Base-by-base conservation (phyloP, 1,140 invertebrate species). In the Lycorma delicatula region DNA sequence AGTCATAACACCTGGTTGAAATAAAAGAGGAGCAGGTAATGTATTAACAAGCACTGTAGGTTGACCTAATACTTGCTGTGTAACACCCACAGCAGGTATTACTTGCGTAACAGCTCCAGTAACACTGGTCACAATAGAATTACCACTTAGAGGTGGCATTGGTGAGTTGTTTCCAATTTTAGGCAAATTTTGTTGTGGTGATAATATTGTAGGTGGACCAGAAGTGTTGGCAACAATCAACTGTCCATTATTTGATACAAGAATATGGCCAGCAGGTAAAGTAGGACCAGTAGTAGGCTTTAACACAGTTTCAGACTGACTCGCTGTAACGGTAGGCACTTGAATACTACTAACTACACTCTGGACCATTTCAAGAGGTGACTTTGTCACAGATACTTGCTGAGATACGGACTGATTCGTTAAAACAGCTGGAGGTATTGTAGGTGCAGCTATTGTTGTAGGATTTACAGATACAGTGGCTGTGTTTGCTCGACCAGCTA, bases 1-100 rank as follows among this genome's bases (percentile, higher is more conserved):
- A 3, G 81, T 75, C 72, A 85, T 80, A 46, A 76, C 72, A 2
- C 86, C 79, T 3, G 84, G 85, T 71, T 88, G 88, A 47, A 92
- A 80, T 31, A 75, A 63, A 48, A 89, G 86, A 0, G 87, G 87
- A 18, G 85, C 80, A 59, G 85, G 85, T 59, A 92, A 75, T 0
- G 87, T 84, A 65, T 92, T 92, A 1, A 92, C 84, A 9, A 93
- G 75, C 1, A 90, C 85, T 0, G 86, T 85, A 16, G 85, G 86
- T 66, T 89, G 87, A 1, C 82, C 81, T 25, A 85, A 72, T 1
- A 85, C 77, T 68, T 82, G 81, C 61, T 80, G 81, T 6, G 79
- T 75, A 7, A 81, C 64, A 20, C 72, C 68, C 34, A 73, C 67
- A 62, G 72, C 63, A 51, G 79, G 75, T 54, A 80, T 74, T 28